phyloP scores from a whole-genome alignment of 2,113 vertebrate genomes.

The Tenebrosternarchus preto region DNA sequence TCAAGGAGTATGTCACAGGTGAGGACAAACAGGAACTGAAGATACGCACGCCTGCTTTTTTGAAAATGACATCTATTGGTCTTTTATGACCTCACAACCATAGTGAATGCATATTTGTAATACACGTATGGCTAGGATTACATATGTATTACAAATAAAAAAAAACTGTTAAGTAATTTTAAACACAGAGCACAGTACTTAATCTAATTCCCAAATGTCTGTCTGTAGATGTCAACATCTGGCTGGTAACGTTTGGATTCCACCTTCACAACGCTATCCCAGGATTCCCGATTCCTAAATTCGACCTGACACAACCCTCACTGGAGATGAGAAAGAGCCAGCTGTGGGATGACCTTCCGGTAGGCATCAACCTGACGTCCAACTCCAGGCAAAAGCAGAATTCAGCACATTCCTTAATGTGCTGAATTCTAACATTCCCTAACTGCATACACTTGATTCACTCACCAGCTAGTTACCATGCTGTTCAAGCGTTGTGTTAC shows the following conservation, averaged over 20 bases:
- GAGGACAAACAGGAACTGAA: conserved; percentile 38
- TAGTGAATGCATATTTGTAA: too few relatives aligned
- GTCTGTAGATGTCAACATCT: conserved; percentile 93
- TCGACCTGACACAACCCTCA: conserved; percentile 92
- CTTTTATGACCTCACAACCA: neutral
- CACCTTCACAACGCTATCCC: conserved; percentile 98
- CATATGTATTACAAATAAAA: neutral
- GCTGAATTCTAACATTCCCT: neutral
- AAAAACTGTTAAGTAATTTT: too few relatives aligned
- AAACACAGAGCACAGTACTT: neutral
- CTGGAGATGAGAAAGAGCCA: conserved; percentile 96
- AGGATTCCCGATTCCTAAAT: conserved; percentile 93
- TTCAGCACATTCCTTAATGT: too few relatives aligned
- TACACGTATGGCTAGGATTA: neutral
- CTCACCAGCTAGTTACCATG: neutral
- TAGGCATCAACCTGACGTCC: conserved; percentile 73
- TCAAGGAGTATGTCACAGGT: conserved; percentile 99
- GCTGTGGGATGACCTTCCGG: conserved; percentile 95
- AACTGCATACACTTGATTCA: neutral
- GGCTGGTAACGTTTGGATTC: conserved; percentile 98
- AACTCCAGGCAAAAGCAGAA: too few relatives aligned
- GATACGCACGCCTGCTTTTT: neutral
- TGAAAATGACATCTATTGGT: neutral
- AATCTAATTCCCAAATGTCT: conserved; percentile 26
- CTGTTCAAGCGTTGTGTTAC: conserved; percentile 1